These are phyloP conservation scores for Peromyscus californicus DNA, from an alignment of 2,113 vertebrate genomes.

Conservation along the genomic window DNA sequence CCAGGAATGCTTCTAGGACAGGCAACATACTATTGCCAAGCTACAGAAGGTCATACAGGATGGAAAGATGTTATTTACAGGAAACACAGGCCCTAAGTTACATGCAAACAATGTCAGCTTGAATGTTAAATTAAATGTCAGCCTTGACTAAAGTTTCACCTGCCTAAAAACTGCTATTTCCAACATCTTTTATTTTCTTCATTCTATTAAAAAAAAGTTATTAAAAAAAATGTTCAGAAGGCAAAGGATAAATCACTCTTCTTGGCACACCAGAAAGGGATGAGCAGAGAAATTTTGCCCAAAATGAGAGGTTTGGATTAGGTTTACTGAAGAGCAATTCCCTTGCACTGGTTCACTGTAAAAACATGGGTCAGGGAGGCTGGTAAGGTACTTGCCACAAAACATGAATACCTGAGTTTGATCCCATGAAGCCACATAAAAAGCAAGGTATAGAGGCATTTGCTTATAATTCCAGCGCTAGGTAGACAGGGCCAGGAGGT, in stretches of 20 bases:
- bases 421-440: not conserved
- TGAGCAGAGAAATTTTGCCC: not conserved
- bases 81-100: constrained; percentile 10
- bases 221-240: not conserved
- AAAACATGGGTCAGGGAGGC: not conserved
- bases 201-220: not conserved
- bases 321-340: not conserved
- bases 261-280: not conserved
- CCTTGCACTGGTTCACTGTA: not conserved
- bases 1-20: not conserved
- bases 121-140: constrained; percentile 56
- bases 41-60: not conserved
- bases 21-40: not conserved
- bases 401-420: not conserved
- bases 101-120: constrained; percentile 14
- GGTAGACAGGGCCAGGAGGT: not conserved
- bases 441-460: not conserved
- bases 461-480: not conserved
- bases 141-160: not conserved
- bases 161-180: constrained; percentile 19
- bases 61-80: not conserved
- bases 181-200: constrained; percentile 37
- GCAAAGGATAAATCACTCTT: not conserved
- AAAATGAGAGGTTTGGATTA: not conserved
- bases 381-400: not conserved